phyloP scores from a whole-genome alignment of 2,797 vertebrate genomes.

The Xyrichtys novacula region DNA sequence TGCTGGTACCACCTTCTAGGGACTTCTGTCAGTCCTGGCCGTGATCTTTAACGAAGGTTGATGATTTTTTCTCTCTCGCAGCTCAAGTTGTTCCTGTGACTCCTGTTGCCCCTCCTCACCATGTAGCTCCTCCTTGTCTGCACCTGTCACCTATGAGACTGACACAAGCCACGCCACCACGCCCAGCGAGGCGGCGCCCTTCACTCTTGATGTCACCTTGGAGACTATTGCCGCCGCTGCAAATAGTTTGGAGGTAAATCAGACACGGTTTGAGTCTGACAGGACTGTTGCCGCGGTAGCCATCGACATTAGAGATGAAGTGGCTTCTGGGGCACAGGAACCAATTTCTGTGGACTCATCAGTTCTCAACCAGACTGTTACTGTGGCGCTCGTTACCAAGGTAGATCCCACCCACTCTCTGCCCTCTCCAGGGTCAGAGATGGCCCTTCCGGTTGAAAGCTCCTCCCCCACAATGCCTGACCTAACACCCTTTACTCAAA shows the following conservation, averaged over 20 bases:
- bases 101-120: conserved; percentile 90
- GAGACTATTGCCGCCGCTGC: conserved; percentile 61
- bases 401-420: conserved; percentile 45
- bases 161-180: conserved; percentile 88
- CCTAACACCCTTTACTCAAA: not conserved
- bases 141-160: conserved; percentile 85
- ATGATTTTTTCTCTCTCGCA: conserved; percentile 34
- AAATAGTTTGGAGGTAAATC: conserved; percentile 40
- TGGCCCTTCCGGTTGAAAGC: conserved; percentile 29
- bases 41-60: not conserved
- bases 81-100: conserved; percentile 90
- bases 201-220: conserved; percentile 63
- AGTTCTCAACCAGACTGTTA: conserved; percentile 51
- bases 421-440: conserved; percentile 49
- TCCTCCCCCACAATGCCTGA: conserved; percentile 53
- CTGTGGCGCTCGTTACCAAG: conserved; percentile 56
- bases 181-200: conserved; percentile 76
- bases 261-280: not conserved
- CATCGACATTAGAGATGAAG: conserved; percentile 12
- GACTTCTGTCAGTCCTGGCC: too few species aligned
- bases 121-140: conserved; percentile 89
- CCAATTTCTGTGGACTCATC: conserved; percentile 22
- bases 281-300: conserved; percentile 14
- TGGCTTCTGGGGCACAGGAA: conserved; percentile 10
- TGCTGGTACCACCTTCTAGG: too few species aligned